Conservation (phyloP, 2,797 vertebrate species). For the Gadopsis bispinosus region DNA sequence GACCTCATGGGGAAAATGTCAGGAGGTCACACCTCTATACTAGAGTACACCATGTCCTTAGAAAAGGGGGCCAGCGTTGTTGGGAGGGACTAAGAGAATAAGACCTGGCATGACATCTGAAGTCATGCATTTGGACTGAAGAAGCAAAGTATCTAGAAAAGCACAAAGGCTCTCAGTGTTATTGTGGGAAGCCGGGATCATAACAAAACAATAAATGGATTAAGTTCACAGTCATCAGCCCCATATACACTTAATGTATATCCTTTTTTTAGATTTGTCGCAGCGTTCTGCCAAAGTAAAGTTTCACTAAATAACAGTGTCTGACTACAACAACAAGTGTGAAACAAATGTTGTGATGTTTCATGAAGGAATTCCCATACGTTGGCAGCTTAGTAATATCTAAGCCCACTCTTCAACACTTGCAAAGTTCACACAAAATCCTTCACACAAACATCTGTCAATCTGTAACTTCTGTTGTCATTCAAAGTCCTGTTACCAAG, state of each 20-base stretch:
- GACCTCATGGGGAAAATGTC: conserved; percentile 66
- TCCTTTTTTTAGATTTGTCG: not conserved
- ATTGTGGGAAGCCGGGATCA: not conserved
- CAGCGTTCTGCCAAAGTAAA: not conserved
- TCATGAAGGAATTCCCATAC: not conserved
- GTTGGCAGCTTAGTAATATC: not conserved
- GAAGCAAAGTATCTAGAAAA: not conserved
- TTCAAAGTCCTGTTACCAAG: not conserved
- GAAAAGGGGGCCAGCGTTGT: conserved; percentile 21
- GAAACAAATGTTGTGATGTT: not conserved
- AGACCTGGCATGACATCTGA: conserved; percentile 33
- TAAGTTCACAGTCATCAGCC: conserved; percentile 8
- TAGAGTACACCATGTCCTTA: conserved; percentile 60
- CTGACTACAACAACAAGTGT: not conserved
- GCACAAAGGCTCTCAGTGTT: not conserved
- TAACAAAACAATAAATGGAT: conserved; percentile 31
- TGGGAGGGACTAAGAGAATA: conserved; percentile 35
- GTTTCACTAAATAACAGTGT: not conserved
- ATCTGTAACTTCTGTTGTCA: conserved; percentile 18
- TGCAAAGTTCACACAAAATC: no score
- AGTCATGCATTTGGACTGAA: conserved; percentile 48
- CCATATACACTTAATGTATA: conserved; percentile 24
- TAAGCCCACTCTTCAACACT: not conserved
- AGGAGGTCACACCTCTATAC: conserved; percentile 61
- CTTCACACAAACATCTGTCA: conserved; percentile 3